Percentiles rank a stretch among this genome's conserved stretches.
phyloP scores from a whole-genome alignment of 2,888 invertebrate genomes.

The Dasysyrphus tricinctus region DNA sequence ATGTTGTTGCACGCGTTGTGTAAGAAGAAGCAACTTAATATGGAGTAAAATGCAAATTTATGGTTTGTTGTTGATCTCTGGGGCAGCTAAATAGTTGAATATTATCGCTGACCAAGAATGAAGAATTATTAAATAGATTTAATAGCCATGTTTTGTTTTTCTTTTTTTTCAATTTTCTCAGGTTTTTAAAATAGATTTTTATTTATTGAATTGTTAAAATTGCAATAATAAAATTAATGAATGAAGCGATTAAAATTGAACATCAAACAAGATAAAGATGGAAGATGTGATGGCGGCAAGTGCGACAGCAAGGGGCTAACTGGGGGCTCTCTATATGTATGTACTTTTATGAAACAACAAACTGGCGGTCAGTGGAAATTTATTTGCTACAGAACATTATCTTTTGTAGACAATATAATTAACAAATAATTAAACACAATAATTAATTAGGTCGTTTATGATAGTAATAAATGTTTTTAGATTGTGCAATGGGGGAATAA shows the following conservation, averaged over 20 bases:
- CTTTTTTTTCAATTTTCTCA: conserved; percentile 1
- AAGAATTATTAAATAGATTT: conserved; percentile 54
- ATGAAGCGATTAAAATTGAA: conserved; percentile 44
- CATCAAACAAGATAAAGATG: conserved; percentile 16
- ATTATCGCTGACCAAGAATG: conserved; percentile 70
- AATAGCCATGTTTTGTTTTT: conserved; percentile 17
- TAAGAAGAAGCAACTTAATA: conserved; percentile 68
- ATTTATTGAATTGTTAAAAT: conserved; percentile 53
- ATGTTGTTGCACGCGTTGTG: conserved; percentile 52
- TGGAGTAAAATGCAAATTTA: conserved; percentile 73
- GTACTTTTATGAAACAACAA: background rate
- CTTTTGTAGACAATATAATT: conserved; percentile 9
- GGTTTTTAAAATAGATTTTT: conserved; percentile 57
- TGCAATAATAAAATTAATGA: conserved; percentile 52
- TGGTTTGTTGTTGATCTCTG: conserved; percentile 70
- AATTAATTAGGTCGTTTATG: conserved; percentile 38
- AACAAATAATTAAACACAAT: conserved; percentile 30
- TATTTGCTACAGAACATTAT: conserved; percentile 37
- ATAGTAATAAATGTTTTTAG: conserved; percentile 31
- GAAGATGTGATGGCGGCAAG: background rate
- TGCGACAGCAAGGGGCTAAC: too few species aligned
- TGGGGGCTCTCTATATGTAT: background rate
- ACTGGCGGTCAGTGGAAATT: conserved; percentile 37
- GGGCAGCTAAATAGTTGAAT: conserved; percentile 53
- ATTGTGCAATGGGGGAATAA: conserved; percentile 11